A percentile compares a stretch with the other conserved stretches of the same genome.
Evolutionary conservation across 2,797 vertebrate genomes (phyloP).

Genomic region (Loriculus beryllinus): DNA sequence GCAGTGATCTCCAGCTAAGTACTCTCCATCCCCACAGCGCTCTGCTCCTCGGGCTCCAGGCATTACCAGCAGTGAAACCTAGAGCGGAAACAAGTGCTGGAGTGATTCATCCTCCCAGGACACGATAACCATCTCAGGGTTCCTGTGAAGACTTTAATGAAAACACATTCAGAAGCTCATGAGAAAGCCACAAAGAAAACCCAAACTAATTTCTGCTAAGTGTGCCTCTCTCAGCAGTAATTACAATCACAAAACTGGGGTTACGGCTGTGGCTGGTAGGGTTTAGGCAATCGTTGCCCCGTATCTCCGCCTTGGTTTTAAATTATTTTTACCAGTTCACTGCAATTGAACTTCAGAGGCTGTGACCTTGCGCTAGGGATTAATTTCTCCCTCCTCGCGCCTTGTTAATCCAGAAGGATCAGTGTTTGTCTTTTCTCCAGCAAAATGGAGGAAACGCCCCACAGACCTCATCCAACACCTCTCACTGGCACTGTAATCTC

Average conservation of each 20-base stretch:
- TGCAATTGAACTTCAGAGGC: not conserved
- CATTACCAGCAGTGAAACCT: not conserved
- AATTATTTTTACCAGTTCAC: not conserved
- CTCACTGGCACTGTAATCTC: not conserved
- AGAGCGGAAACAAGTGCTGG: not conserved
- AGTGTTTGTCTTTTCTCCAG: accelerated
- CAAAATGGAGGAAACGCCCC: not conserved
- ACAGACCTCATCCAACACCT: not conserved
- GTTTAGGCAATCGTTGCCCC: not conserved
- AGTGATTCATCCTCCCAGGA: not conserved
- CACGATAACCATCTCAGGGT: not conserved
- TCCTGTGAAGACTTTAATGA: not conserved
- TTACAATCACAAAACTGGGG: not conserved
- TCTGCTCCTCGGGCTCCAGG: not conserved
- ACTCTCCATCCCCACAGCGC: not conserved
- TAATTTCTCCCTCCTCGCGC: accelerated
- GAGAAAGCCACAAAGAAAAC: constrained; percentile 44
- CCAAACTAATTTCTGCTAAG: constrained; percentile 21
- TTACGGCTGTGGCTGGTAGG: not conserved
- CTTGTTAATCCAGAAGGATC: not conserved
- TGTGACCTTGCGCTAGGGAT: not conserved
- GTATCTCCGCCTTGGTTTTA: not conserved
- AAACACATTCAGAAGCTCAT: not conserved
- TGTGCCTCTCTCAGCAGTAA: not conserved
- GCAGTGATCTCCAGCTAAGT: not conserved